These are phyloP conservation scores for Brachyistius frenatus DNA, from an alignment of 2,113 vertebrate species.

Conservation along the genomic window DNA sequence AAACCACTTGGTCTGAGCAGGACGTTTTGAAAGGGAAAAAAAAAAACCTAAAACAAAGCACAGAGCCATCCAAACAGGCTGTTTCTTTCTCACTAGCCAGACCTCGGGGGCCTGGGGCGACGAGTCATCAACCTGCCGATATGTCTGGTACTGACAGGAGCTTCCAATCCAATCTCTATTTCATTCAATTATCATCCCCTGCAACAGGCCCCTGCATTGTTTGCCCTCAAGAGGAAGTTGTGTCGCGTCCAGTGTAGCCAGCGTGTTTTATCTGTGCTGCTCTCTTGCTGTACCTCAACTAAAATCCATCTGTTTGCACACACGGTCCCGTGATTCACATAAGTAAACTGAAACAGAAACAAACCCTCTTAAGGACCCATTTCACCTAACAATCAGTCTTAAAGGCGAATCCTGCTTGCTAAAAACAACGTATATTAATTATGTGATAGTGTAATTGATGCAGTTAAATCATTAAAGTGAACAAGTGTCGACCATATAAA, in stretches of 20 bases:
- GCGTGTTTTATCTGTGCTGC: conserved; percentile 31
- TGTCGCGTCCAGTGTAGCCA: conserved; percentile 41
- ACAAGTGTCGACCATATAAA: conserved; percentile 22
- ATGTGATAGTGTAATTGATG: conserved; percentile 7
- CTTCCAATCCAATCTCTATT: conserved; percentile 79
- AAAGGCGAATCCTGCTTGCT: neutral
- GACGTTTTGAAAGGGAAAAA: conserved; percentile 24
- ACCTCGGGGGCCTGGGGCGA: conserved; percentile 47
- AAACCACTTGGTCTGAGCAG: conserved; percentile 24
- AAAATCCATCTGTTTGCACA: conserved; percentile 48
- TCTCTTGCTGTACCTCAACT: conserved; percentile 27
- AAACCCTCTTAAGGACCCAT: neutral
- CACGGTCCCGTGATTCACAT: conserved; percentile 24
- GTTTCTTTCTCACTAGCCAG: conserved; percentile 56
- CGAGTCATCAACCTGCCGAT: conserved; percentile 72
- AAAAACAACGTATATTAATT: neutral
- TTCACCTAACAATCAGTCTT: conserved; percentile 1
- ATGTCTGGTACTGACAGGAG: conserved; percentile 77
- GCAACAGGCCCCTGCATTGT: conserved; percentile 66
- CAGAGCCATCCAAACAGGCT: conserved; percentile 40
- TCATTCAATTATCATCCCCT: conserved; percentile 77
- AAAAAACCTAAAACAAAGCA: conserved; percentile 51
- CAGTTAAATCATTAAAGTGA: conserved; percentile 38
- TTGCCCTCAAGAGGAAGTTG: conserved; percentile 67
- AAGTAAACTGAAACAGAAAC: conserved; percentile 23